Conservation (phyloP, 2,797 vertebrate genomes). For the Oreonectes daqikongensis region DNA sequence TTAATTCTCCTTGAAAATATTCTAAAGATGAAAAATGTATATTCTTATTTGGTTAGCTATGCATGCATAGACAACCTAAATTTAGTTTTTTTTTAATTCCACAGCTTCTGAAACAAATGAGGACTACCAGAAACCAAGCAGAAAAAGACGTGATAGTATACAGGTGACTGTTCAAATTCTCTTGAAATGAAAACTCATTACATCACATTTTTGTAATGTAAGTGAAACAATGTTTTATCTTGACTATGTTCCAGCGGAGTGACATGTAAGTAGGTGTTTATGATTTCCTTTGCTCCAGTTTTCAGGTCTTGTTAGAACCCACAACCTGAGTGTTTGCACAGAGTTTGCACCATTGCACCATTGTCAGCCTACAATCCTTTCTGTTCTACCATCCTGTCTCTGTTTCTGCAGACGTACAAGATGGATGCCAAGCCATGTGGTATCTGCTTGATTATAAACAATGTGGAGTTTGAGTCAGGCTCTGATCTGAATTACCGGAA, state of each 20-base stretch:
- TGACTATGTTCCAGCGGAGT: not conserved
- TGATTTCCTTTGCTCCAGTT: not conserved
- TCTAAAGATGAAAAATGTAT: not conserved
- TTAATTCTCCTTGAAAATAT: not conserved
- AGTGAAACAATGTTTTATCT: not conserved
- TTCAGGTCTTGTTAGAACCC: not conserved
- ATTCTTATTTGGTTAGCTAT: not conserved
- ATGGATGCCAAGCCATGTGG: conserved; percentile 85
- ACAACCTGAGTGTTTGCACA: not conserved
- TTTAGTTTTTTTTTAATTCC: conserved; percentile 19
- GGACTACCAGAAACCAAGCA: conserved; percentile 22
- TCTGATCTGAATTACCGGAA: conserved; percentile 68
- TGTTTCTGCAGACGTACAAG: conserved; percentile 77
- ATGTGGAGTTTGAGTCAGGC: conserved; percentile 77
- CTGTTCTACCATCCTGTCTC: not conserved
- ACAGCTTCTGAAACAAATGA: conserved; percentile 64
- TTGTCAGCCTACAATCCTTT: not conserved
- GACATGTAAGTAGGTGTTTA: not conserved
- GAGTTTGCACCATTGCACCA: not conserved
- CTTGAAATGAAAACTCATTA: too few species aligned
- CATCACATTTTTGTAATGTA: not conserved
- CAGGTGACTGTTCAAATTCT: conserved; percentile 63
- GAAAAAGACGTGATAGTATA: conserved; percentile 69
- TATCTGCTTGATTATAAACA: conserved; percentile 92
- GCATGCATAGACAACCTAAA: not conserved